Evolutionary conservation across 2,113 vertebrate genomes (phyloP).

Genomic region (Phyllopteryx taeniolatus): DNA sequence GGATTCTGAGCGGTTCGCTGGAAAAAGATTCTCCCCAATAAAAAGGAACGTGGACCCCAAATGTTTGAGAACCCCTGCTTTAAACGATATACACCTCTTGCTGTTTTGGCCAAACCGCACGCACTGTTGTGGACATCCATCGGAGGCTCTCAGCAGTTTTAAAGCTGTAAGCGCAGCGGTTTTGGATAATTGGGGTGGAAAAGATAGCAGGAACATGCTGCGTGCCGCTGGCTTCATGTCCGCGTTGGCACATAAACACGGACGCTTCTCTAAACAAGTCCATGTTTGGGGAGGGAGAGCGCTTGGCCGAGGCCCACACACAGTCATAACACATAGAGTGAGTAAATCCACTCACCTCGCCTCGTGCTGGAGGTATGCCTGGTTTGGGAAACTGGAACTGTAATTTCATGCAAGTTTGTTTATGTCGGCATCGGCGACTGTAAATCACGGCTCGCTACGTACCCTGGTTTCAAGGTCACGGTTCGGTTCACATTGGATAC

Average conservation of each 20-base stretch:
- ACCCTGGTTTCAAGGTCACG: neutral
- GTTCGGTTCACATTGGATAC: neutral
- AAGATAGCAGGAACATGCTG: conserved; percentile 35
- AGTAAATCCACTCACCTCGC: conserved; percentile 13
- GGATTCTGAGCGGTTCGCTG: neutral
- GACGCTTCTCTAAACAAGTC: conserved; percentile 64
- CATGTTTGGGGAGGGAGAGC: conserved; percentile 42
- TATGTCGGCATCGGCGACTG: neutral
- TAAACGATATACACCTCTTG: conserved; percentile 60
- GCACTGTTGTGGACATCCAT: conserved; percentile 33
- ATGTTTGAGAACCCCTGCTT: conserved; percentile 40
- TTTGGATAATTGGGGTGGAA: conserved; percentile 55
- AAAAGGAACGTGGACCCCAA: neutral
- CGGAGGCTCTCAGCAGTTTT: conserved; percentile 25
- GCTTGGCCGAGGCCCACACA: conserved; percentile 50
- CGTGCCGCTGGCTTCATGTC: conserved; percentile 39
- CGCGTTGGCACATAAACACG: conserved; percentile 62
- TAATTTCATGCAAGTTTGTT: neutral
- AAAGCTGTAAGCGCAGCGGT: conserved; percentile 49
- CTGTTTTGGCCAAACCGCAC: conserved; percentile 58
- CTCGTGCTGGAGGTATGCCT: conserved; percentile 3
- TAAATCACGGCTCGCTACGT: neutral
- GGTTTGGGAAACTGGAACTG: neutral
- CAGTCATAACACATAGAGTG: conserved; percentile 35
- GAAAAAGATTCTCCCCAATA: neutral